A percentile compares a stretch with the other conserved stretches of the same genome.
phyloP scores from a whole-genome alignment of 2,797 vertebrate genomes.

The Sebastes goodei region DNA sequence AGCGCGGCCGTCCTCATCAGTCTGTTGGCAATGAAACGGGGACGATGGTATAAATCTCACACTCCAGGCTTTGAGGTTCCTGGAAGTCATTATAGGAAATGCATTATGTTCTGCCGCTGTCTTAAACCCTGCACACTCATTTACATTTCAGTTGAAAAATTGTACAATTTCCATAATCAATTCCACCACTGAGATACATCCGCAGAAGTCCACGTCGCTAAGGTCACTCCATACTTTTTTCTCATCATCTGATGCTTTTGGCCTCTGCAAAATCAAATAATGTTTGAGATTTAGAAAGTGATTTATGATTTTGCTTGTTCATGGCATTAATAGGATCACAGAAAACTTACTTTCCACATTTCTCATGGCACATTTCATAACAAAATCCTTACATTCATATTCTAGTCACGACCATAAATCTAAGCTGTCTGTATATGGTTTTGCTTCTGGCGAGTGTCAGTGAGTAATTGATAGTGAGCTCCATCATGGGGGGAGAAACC shows the following conservation, averaged over 20 bases:
- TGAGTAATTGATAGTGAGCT: constrained; percentile 69
- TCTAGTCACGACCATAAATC: constrained; percentile 54
- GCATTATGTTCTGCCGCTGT: constrained; percentile 56
- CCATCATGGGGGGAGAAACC: constrained; percentile 44
- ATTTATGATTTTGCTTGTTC: constrained; percentile 30
- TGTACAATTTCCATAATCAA: constrained; percentile 55
- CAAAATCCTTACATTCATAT: constrained; percentile 42
- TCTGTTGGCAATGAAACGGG: constrained; percentile 54
- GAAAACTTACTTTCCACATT: constrained; percentile 38
- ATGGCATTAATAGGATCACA: constrained; percentile 11
- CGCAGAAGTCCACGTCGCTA: not conserved
- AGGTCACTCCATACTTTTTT: constrained; percentile 18
- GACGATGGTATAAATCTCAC: constrained; percentile 58
- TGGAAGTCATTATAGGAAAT: constrained; percentile 65
- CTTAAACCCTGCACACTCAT: constrained; percentile 54
- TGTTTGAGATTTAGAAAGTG: constrained; percentile 13
- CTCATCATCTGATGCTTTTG: constrained; percentile 4
- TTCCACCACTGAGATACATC: constrained; percentile 27
- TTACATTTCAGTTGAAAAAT: constrained; percentile 64
- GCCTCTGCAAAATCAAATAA: constrained; percentile 20
- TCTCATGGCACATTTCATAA: constrained; percentile 47
- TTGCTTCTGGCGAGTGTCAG: constrained; percentile 63
- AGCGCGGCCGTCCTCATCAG: constrained; percentile 45
- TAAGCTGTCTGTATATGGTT: constrained; percentile 41
- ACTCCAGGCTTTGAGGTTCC: constrained; percentile 41